Base-by-base conservation (phyloP, 2,888 invertebrate species). In the Drosophila ustulata region DNA sequence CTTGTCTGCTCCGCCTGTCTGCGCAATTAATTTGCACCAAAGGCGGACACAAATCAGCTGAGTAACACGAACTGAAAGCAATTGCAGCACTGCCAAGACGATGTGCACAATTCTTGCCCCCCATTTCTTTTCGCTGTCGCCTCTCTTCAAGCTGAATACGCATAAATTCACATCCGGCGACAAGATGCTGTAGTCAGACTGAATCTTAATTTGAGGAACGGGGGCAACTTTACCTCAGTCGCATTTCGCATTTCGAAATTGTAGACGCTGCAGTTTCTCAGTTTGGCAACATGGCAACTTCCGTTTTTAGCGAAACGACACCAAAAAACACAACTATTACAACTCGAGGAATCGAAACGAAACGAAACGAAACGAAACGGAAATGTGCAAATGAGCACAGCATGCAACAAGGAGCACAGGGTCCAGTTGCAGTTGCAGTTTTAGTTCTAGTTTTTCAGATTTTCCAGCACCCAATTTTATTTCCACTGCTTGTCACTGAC, bases 141-240 rank as follows among this genome's bases (percentile, higher is more conserved):
- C 46, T 52, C 66, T 49, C 53, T 68, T 70, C 64, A 53, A 78
- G 82, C 87, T 86, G 87, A 88, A 84, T 82, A 82, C 82, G 83
- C 87, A 88, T 88, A 82, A 88, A 88, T 88, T 88, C 81, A 76
- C 84, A 84, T 86, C 88, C 84, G 82, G 77, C 82, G 87, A 87
- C 88, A 86, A 84, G 82, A 78, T 88, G 87, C 73, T 71, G 68
- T 56, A 50, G 47, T 73, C 63, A 52, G 51, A 32, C 13, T 13
- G 18, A 18, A 18, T 18, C 18, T 18, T 18, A 18, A 18, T 3
- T 41, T 57, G 5, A 43, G 13, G 26, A 23, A 11, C 11, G 9
- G 3, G n/a, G 34, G 50, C 6, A 11, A 3, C 30, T 3, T 57
- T 66, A 69, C 80, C 75, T 77, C 80, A 63, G 69, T 66, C 63